These are phyloP conservation scores for Andrena dorsata DNA, from an alignment of 2,888 invertebrate species.

Conservation along the genomic window DNA sequence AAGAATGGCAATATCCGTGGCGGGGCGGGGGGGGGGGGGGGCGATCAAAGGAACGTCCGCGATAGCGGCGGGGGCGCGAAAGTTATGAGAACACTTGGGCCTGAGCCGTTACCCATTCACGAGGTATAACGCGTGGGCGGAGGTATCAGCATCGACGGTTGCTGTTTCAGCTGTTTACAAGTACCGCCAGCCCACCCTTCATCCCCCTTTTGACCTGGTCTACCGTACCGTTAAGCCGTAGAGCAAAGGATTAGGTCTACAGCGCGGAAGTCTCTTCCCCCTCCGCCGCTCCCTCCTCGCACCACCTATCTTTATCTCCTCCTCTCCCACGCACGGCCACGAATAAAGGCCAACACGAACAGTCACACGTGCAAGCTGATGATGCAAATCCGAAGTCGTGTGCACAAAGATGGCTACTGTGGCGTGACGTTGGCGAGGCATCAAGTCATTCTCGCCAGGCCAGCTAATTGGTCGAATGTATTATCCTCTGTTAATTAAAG, in stretches of 20 bases:
- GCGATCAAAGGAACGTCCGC: constrained; percentile 31
- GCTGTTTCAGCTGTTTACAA: constrained; percentile 75
- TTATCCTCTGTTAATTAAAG: constrained; percentile 66
- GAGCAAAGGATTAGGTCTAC: constrained; percentile 67
- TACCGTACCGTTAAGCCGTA: constrained; percentile 56
- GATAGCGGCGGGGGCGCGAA: constrained; percentile 46
- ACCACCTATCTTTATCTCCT: constrained; percentile 31
- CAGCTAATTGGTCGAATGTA: constrained; percentile 61
- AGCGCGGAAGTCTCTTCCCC: constrained; percentile 39
- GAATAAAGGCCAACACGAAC: constrained; percentile 33
- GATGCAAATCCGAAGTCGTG: constrained; percentile 62
- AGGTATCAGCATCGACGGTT: constrained; percentile 56
- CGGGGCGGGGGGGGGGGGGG: no score
- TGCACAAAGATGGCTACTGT: constrained; percentile 38
- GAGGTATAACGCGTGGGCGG: constrained; percentile 49
- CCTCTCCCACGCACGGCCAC: constrained; percentile 18
- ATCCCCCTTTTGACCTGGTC: constrained; percentile 60
- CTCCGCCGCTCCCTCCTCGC: background rate
- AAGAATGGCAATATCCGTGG: constrained; percentile 29
- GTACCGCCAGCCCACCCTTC: constrained; percentile 41
- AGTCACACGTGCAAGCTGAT: constrained; percentile 42
- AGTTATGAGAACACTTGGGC: constrained; percentile 57
- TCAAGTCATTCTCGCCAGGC: constrained; percentile 56
- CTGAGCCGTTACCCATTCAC: constrained; percentile 46
- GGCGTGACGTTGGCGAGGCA: constrained; percentile 44